Evolutionary conservation across 2,113 vertebrate genomes (phyloP).

Genomic region (Scomber japonicus): DNA sequence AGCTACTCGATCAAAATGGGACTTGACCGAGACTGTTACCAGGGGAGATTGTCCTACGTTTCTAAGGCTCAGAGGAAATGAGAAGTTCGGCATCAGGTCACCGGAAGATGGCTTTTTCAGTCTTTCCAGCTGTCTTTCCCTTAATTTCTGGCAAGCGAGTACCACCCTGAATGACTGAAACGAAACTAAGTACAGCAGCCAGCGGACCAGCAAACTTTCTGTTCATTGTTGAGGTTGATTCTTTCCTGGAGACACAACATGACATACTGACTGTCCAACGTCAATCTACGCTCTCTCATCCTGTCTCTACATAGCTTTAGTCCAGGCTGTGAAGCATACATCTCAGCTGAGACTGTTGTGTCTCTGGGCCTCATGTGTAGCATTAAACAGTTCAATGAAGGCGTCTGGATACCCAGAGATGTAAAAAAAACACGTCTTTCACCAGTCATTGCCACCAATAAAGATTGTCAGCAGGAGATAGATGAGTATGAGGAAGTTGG

Average conservation of each 20-base stretch:
- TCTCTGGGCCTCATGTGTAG: conserved; percentile 42
- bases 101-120: conserved; percentile 3
- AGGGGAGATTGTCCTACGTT: background rate
- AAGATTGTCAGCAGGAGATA: background rate
- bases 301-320: conserved; percentile 1
- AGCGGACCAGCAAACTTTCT: background rate
- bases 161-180: background rate
- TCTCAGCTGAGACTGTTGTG: conserved; percentile 11
- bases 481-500: background rate
- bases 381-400: conserved; percentile 35
- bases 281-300: conserved; percentile 2
- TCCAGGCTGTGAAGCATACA: background rate
- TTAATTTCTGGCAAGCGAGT: background rate
- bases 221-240: background rate
- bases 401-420: conserved; percentile 1
- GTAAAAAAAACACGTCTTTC: background rate
- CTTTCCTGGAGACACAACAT: conserved; percentile 4
- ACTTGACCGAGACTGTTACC: conserved; percentile 6
- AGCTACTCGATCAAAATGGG: background rate
- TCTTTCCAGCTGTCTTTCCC: background rate
- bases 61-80: background rate
- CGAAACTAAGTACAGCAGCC: background rate
- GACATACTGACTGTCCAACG: conserved; percentile 2
- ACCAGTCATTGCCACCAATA: background rate
- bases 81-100: conserved; percentile 9